Percentiles rank a stretch among this genome's conserved stretches.
These are phyloP conservation scores for Tanytarsus gracilentus DNA, from an alignment of 2,888 invertebrate species.

Conservation along the genomic window DNA sequence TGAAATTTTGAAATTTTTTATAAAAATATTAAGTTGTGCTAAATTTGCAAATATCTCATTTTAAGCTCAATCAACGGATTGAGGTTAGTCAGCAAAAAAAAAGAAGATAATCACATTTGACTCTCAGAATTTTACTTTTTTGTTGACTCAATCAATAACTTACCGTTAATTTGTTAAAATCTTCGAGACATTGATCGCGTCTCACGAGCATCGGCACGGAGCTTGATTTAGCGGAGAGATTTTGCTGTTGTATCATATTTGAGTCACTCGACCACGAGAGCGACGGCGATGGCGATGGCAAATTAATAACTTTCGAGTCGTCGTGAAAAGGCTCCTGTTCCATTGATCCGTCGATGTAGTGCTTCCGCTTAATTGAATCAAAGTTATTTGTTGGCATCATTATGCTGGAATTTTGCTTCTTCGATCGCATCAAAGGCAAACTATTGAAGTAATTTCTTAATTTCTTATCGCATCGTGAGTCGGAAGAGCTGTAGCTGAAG, in stretches of 20 bases:
- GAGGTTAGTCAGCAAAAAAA: background rate
- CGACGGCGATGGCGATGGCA: slow-evolving; percentile 40
- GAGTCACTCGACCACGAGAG: slow-evolving; percentile 42
- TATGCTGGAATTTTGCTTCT: background rate
- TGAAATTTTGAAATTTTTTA: too few relatives aligned
- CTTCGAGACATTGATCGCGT: slow-evolving; percentile 39
- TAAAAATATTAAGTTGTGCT: too few relatives aligned
- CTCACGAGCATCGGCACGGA: slow-evolving; percentile 43
- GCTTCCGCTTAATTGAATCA: slow-evolving; percentile 16
- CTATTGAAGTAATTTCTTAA: slow-evolving; percentile 25
- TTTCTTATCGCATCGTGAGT: slow-evolving; percentile 15
- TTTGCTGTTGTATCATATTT: slow-evolving; percentile 39
- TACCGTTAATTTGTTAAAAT: slow-evolving; percentile 34
- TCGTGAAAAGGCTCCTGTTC: slow-evolving; percentile 42
- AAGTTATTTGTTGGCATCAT: slow-evolving; percentile 7
- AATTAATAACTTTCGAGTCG: slow-evolving; percentile 37
- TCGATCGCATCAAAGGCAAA: slow-evolving; percentile 18
- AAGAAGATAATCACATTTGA: background rate
- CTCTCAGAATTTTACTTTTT: too few relatives aligned
- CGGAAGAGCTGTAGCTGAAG: slow-evolving; percentile 23
- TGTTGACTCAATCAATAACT: too few relatives aligned
- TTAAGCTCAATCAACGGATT: too few relatives aligned
- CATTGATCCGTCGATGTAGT: slow-evolving; percentile 34
- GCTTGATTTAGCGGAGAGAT: slow-evolving; percentile 42
- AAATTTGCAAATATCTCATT: too few relatives aligned